A percentile compares a stretch with the other conserved stretches of the same genome.
Conservation (phyloP, 1,140 invertebrate genomes). For the Temnothorax nylanderi region DNA sequence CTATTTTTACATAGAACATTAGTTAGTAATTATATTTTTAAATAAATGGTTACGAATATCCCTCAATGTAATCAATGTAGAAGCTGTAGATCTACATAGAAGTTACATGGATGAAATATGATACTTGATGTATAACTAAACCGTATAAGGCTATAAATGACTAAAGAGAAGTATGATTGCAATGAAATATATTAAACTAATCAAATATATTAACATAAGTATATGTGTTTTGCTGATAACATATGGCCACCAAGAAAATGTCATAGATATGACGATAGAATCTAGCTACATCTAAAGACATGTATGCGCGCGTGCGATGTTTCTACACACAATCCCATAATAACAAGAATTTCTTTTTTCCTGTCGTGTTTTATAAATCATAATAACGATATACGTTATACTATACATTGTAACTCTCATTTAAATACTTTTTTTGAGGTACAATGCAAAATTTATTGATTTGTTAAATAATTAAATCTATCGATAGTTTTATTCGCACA, state of each 20-base stretch:
- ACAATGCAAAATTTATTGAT: constrained; percentile 14
- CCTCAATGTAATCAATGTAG: not conserved
- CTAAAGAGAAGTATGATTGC: constrained; percentile 11
- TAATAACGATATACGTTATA: not conserved
- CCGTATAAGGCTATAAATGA: constrained; percentile 1
- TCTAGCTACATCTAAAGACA: not conserved
- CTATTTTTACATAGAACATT: constrained; percentile 8
- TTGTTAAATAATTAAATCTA: constrained; percentile 32
- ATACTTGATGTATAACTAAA: constrained; percentile 10
- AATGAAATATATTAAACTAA: constrained; percentile 19
- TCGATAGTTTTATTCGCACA: constrained; percentile 4
- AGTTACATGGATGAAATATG: not conserved
- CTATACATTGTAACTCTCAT: constrained; percentile 7
- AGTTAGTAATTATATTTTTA: constrained; percentile 16
- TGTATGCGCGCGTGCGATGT: not conserved
- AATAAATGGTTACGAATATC: not conserved
- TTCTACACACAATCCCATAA: not conserved
- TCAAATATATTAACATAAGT: constrained; percentile 39
- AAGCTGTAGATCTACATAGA: not conserved
- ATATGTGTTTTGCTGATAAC: constrained; percentile 32
- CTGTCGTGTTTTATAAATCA: not conserved
- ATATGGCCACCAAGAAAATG: constrained; percentile 32
- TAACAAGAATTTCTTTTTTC: not conserved
- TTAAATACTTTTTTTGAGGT: constrained; percentile 1
- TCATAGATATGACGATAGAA: constrained; percentile 8